Percentiles rank a stretch among this genome's conserved stretches.
These are phyloP conservation scores for Chrysolina oricalcia DNA, from an alignment of 2,888 invertebrate genomes.

Conservation along the genomic window DNA sequence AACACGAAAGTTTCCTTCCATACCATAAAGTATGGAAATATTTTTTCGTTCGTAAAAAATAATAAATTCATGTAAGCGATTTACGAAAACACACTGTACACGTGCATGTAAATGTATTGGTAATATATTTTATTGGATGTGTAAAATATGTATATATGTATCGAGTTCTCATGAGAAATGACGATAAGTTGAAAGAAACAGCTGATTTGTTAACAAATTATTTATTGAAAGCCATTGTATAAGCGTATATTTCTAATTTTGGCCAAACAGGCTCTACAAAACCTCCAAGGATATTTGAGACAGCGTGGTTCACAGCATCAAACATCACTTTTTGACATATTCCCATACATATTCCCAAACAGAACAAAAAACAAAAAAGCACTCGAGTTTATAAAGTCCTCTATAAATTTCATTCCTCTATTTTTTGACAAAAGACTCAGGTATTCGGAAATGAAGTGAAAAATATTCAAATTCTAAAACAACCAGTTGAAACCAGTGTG, in stretches of 20 bases:
- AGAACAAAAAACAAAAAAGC: not conserved
- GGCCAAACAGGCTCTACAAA: slow-evolving; percentile 4
- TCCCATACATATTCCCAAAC: not conserved
- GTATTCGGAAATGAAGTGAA: too few relatives aligned
- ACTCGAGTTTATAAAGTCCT: too few relatives aligned
- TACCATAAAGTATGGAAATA: too few relatives aligned
- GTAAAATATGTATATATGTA: slow-evolving; percentile 66
- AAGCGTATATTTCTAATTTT: slow-evolving; percentile 3
- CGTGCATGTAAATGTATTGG: slow-evolving; percentile 59
- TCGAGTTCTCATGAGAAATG: slow-evolving; percentile 47
- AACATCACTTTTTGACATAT: not conserved
- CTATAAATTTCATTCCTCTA: not conserved
- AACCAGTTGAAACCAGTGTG: too few relatives aligned
- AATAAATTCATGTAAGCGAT: not conserved
- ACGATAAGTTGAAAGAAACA: slow-evolving; percentile 18
- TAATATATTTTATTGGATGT: slow-evolving; percentile 65
- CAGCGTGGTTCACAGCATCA: slow-evolving; percentile 7
- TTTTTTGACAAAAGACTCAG: too few relatives aligned
- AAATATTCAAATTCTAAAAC: too few relatives aligned
- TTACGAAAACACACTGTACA: slow-evolving; percentile 35
- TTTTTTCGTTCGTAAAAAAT: too few relatives aligned
- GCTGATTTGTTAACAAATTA: slow-evolving; percentile 38
- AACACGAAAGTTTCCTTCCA: too few relatives aligned
- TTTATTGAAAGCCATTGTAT: slow-evolving; percentile 35
- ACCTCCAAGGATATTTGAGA: slow-evolving; percentile 12